These are phyloP conservation scores for Hymenopus coronatus DNA, from an alignment of 2,888 invertebrate species.

Conservation along the genomic window DNA sequence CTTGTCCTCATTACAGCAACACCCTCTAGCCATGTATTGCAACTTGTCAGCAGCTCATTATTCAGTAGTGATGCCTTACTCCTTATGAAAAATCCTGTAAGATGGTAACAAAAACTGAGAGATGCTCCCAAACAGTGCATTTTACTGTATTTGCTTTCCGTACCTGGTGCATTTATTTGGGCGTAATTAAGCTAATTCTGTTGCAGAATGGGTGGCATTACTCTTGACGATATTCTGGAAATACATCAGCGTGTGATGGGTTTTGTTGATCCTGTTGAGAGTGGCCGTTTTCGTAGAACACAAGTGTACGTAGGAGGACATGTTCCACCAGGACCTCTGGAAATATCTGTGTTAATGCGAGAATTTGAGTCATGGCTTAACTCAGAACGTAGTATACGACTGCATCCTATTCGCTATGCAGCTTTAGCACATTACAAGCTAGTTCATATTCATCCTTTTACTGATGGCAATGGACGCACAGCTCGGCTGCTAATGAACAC, in stretches of 20 bases:
- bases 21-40: too few relatives aligned
- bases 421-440: slow-evolving; percentile 96
- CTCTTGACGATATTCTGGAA: slow-evolving; percentile 82
- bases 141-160: background rate
- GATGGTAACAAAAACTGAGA: too few relatives aligned
- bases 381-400: slow-evolving; percentile 76
- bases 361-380: slow-evolving; percentile 92
- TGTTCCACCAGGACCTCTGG: slow-evolving; percentile 82
- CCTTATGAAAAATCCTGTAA: too few relatives aligned
- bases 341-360: slow-evolving; percentile 77
- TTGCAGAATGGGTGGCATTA: slow-evolving; percentile 68
- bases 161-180: background rate
- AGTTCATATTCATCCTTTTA: slow-evolving; percentile 95
- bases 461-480: slow-evolving; percentile 95
- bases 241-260: slow-evolving; percentile 92
- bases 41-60: too few relatives aligned
- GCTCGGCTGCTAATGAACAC: slow-evolving; percentile 94
- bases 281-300: slow-evolving; percentile 82
- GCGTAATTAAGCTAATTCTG: slow-evolving; percentile 33
- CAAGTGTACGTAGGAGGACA: slow-evolving; percentile 97
- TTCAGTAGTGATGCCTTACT: too few relatives aligned
- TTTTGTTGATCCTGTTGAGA: slow-evolving; percentile 89
- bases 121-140: too few relatives aligned
- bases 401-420: slow-evolving; percentile 91
- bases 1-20: too few relatives aligned